A percentile compares a stretch with the other conserved stretches of the same genome.
phyloP scores from a whole-genome alignment of 2,113 vertebrate species.

The Phasianus colchicus region DNA sequence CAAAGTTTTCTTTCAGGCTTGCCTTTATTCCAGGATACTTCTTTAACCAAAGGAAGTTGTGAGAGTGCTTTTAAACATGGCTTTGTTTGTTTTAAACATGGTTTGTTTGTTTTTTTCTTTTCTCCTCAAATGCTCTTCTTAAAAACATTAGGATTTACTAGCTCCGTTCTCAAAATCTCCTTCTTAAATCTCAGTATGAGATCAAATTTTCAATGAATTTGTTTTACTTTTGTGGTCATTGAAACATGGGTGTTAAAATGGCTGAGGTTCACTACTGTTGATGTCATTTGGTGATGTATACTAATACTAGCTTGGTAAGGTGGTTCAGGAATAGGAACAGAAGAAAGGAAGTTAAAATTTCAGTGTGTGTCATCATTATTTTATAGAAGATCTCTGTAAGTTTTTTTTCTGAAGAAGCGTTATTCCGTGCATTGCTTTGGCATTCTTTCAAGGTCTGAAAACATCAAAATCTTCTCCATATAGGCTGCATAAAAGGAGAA shows the following conservation, averaged over 20 bases:
- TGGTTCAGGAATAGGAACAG: neutral
- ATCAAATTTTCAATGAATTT: neutral
- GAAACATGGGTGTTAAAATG: neutral
- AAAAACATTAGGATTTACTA: neutral
- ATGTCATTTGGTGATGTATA: neutral
- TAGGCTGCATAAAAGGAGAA: neutral
- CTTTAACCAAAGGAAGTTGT: neutral
- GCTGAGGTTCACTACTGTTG: neutral
- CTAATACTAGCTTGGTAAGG: neutral
- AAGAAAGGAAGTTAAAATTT: neutral
- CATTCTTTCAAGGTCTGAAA: neutral
- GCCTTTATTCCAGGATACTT: neutral
- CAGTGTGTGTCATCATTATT: rapidly evolving
- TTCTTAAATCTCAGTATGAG: neutral
- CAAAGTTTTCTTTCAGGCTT: neutral
- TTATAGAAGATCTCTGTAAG: neutral
- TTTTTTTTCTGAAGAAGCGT: neutral
- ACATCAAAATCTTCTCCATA: neutral
- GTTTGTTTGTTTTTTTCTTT: neutral
- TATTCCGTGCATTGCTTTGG: neutral
- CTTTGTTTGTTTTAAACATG: neutral
- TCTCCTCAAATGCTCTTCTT: neutral
- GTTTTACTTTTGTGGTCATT: neutral
- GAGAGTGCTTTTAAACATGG: neutral
- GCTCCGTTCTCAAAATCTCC: neutral